phyloP scores from a whole-genome alignment of 2,888 invertebrate species.

The Caenorhabditis wallacei region DNA sequence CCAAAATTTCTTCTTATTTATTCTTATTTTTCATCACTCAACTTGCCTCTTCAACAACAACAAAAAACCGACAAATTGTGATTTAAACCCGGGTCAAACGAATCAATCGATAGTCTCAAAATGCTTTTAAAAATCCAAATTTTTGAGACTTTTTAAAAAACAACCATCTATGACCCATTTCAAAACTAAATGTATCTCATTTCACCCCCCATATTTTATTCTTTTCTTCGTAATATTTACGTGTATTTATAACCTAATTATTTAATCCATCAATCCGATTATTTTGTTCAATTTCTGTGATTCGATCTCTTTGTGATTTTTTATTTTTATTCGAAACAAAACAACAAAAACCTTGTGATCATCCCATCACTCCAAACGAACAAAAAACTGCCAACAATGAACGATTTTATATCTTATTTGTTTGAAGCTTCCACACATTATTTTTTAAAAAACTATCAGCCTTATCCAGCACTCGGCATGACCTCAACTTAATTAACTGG shows the following conservation, averaged over 20 bases:
- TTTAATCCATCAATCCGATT: background rate
- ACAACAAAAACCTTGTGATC: conserved; percentile 15
- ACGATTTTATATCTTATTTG: conserved; percentile 23
- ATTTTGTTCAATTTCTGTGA: conserved; percentile 22
- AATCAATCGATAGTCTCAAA: conserved; percentile 34
- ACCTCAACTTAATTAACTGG: no score
- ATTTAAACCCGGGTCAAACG: conserved; percentile 27
- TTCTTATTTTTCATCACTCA: conserved; percentile 16
- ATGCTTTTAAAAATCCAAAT: conserved; percentile 28
- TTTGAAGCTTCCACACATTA: no score
- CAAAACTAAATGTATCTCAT: conserved; percentile 37
- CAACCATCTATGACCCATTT: conserved; percentile 24
- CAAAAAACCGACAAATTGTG: conserved; percentile 22
- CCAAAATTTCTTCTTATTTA: background rate
- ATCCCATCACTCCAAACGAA: background rate
- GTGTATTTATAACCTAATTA: conserved; percentile 36
- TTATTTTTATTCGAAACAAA: background rate
- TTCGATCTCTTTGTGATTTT: conserved; percentile 21
- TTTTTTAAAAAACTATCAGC: no score
- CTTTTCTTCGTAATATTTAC: conserved; percentile 52
- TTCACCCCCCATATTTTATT: background rate
- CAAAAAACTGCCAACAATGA: conserved; percentile 33
- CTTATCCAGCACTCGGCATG: no score
- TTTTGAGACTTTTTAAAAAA: conserved; percentile 25
- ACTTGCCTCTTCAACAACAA: conserved; percentile 26